Base-by-base conservation (phyloP, 2,113 vertebrate genomes). In the Pelobates fuscus region DNA sequence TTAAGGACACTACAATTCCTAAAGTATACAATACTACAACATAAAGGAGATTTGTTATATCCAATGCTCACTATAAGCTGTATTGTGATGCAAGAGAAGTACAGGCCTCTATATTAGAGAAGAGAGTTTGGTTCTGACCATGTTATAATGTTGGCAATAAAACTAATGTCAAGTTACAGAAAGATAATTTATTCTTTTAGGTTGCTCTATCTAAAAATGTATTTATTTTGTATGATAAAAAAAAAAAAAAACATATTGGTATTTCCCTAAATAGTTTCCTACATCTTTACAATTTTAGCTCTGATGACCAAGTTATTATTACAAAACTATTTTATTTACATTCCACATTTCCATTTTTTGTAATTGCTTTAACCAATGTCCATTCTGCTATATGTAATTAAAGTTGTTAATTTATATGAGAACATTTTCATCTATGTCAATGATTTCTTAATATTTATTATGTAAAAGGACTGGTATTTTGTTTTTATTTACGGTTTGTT, bases 401-500 rank as follows among this genome's bases (percentile, higher is more conserved):
- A 93, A 93, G 85, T 91, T 92, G 91, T 93, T 93, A 93, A 93
- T 93, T 93, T 93, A 93, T 93, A 91, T 89, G 91, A 91, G 89
- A 92, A 90, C 89, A 92, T 92, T 93, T 67, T 93, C 91, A 92
- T 91, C 85, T 89, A 92, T 91, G 91, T 92, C 90, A 90, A 92
- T 92, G 88, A 87, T 92, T 93, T 92, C 90, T 92, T 92, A 92
- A 92, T 93, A 93, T 93, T 93, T 93, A 93, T 93, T 93, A 87
- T 92, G 89, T 93, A 93, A 90, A 93, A 92, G 87, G 88, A 91
- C 87, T 89, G 90, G 89, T 92, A 91, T 90, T 92, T 91, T 92
- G 90, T 92, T 91, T 92, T 92, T 90, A 92, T 93, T 91, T 92
- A 89, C 91, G 83, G 84, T 92, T 86, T 93, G 91, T 93, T 92